Evolutionary conservation across 2,113 vertebrate species (phyloP), one percentile per base, ranked within the genome.

Genomic region (Hemibagrus wyckioides): DNA sequence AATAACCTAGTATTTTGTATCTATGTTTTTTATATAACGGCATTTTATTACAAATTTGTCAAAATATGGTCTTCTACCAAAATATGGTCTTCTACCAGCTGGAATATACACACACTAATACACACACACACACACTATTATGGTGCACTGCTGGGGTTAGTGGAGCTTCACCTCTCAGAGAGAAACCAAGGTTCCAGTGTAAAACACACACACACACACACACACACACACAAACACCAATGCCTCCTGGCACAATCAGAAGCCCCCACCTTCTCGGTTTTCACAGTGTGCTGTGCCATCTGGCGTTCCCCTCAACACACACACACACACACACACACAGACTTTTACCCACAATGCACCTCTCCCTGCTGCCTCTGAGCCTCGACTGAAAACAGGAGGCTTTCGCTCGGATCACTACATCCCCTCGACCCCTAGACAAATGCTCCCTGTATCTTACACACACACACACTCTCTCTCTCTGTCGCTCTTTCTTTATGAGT

Each of bases 221-320:
- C 89, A 87, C 77, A 81, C 86, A 90, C 85, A 90, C 90, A 89
- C 89, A 92, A 91, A 91, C 90, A 89, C 84, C 92, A 92, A 93
- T 93, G 93, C 94, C 94, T 94, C 93, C 94, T 95, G 94, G 94
- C 95, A 94, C 92, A 93, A 93, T 92, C 92, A 92, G 93, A 93
- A 92, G 89, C 85, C 89, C 92, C 89, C 91, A 94, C 95, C 94
- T 96, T 94, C 92, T 93, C 92, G 92, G 93, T 93, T 94, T 93
- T 94, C 93, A 91, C 94, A 95, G 94, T 94, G 94, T 95, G 94
- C 93, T 93, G 83, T 94, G 93, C 95, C 95, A 95, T 95, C 95
- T 96, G 94, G 93, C 94, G 93, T 92, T 93, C 90, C 93, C 92
- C 90, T 91, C 85, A 28, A 75, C 75, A 39, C 84, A 83, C 59